Evolutionary conservation across 2,888 invertebrate genomes (phyloP), one percentile per base, ranked within the genome.

Genomic region (Rugalucina vietnamica): DNA sequence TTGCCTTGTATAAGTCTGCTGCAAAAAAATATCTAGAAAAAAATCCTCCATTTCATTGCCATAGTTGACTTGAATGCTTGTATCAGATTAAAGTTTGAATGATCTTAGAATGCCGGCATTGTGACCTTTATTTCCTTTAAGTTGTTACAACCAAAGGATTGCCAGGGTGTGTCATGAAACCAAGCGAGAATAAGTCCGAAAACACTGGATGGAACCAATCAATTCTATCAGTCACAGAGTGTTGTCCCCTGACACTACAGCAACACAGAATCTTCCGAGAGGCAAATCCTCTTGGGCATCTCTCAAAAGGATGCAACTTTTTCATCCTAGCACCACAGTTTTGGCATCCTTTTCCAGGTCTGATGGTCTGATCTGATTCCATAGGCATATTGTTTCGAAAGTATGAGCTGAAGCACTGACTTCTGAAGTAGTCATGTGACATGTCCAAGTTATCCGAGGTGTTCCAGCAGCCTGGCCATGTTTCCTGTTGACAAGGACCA

Each of bases 381-480:
- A 43, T 12, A 43, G 8, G 43, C 18, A 12, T 43, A 18, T 43
- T 43, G 43, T 18, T 18, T 18, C 8, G 43, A 12, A 43, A 18
- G 43, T 43, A 43, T 18, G 49, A 39, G 57, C 49, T 49, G 27
- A 57, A 54, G 49, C 75, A 60, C 37, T 77, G 76, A 76, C 34
- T 71, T 27, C 60, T 39, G 29, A 69, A 50, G 82, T 80, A 84
- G 76, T 84, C 86, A 34, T 78, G 77, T 65, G 65, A 65, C 12
- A 34, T 27, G 29, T 34, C 65, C 4, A 14, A 65, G 54, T 81
- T 79, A 1, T 82, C 57, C 3, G 89, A 79, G 8, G 85, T 72
- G 36, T 89, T 90, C 81, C 84, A 81, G 57, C 87, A 88, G 37
- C 81, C 79, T 32, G 76, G 49, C 81, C 85, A 87, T 10, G 82